Conservation (phyloP, 2,113 vertebrate genomes). For the Reinhardtius hippoglossoides region DNA sequence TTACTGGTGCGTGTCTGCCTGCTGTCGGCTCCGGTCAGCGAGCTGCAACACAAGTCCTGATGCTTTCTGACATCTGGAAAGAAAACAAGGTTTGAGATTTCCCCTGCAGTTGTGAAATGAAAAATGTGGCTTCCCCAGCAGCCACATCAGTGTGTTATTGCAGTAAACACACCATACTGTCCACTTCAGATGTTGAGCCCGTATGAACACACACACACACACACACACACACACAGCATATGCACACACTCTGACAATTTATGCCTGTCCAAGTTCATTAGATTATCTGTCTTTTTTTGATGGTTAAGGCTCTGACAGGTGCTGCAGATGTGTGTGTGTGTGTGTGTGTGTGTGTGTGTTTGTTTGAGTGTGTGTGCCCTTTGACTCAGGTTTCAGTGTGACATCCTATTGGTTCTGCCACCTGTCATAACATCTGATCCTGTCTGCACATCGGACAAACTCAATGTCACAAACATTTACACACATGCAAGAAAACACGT, state of each 20-base stretch:
- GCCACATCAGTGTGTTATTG: constrained; percentile 20
- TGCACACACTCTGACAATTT: constrained; percentile 30
- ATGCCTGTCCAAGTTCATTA: constrained; percentile 52
- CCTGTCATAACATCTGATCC: constrained; percentile 58
- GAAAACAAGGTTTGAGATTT: constrained; percentile 57
- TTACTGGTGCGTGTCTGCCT: constrained; percentile 22
- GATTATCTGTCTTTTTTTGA: constrained; percentile 47
- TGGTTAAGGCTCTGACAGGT: constrained; percentile 50
- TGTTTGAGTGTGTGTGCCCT: constrained; percentile 30
- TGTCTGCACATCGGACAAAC: constrained; percentile 10
- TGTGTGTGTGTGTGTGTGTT: constrained; percentile 17
- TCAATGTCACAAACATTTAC: constrained; percentile 18
- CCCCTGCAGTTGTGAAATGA: constrained; percentile 47
- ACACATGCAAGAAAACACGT: not conserved
- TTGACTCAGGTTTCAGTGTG: constrained; percentile 48
- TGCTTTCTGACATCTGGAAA: constrained; percentile 60
- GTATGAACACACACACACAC: not conserved
- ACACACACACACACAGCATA: not conserved
- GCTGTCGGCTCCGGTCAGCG: constrained; percentile 32
- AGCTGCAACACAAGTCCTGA: constrained; percentile 24
- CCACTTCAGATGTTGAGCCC: constrained; percentile 9
- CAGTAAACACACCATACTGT: constrained; percentile 18
- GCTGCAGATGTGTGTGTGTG: not conserved
- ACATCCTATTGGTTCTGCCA: constrained; percentile 59
- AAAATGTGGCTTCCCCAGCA: constrained; percentile 43